phyloP scores from a whole-genome alignment of 2,113 vertebrate genomes.

The Chaetodon auriga region DNA sequence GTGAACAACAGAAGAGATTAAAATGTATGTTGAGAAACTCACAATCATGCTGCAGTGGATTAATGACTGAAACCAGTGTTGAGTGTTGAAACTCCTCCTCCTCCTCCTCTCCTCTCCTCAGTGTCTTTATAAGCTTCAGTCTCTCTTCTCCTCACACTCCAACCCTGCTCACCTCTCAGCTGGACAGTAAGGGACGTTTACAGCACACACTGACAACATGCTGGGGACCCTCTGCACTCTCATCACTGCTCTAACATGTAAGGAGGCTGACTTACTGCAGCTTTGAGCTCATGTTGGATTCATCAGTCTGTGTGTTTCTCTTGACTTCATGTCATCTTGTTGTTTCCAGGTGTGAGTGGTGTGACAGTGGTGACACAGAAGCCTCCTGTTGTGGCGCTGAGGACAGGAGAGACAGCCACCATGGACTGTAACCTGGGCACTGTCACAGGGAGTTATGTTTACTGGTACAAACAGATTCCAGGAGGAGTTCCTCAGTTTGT shows the following conservation, averaged over 20 bases:
- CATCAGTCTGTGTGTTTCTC: constrained; percentile 37
- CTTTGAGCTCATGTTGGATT: constrained; percentile 39
- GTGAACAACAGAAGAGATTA: too few relatives aligned
- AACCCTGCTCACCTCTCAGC: not conserved
- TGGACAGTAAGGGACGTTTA: constrained; percentile 9
- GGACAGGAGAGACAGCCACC: constrained; percentile 45
- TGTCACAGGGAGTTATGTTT: not conserved
- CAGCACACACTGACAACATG: constrained; percentile 65
- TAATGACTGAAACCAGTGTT: too few relatives aligned
- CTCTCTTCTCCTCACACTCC: constrained; percentile 40
- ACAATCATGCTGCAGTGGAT: too few relatives aligned
- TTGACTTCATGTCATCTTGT: constrained; percentile 34
- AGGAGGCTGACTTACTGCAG: constrained; percentile 32
- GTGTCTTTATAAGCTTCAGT: too few relatives aligned
- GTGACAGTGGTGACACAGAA: constrained; percentile 57
- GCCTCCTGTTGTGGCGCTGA: constrained; percentile 56
- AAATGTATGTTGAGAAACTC: too few relatives aligned
- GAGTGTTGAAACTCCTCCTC: too few relatives aligned
- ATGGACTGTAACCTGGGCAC: constrained; percentile 59
- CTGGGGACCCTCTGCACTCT: constrained; percentile 48
- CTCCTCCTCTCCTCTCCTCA: too few relatives aligned
- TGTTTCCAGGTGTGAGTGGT: constrained; percentile 63
- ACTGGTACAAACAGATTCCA: constrained; percentile 69
- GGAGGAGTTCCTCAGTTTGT: constrained; percentile 39
- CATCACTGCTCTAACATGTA: constrained; percentile 66